phyloP scores from a whole-genome alignment of 2,113 vertebrate species.

The Amblyornis subalaris region DNA sequence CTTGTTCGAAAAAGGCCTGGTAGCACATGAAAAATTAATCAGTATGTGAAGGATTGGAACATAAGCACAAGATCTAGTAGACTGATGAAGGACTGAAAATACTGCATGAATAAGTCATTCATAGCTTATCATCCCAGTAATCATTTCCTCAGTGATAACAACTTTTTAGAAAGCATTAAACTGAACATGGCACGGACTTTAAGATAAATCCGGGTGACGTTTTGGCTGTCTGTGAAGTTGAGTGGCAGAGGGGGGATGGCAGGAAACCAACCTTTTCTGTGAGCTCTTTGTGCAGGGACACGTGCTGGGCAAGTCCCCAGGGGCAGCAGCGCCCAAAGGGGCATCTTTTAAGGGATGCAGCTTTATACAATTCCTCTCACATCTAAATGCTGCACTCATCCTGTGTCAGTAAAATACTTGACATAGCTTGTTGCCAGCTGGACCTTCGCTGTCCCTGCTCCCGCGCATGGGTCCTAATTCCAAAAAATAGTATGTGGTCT shows the following conservation, averaged over 20 bases:
- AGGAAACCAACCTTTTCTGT: neutral
- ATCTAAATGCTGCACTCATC: neutral
- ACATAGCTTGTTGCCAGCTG: neutral
- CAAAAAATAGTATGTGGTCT: conserved; percentile 21
- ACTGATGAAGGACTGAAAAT: neutral
- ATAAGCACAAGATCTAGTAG: neutral
- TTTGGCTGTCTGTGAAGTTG: neutral
- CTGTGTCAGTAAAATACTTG: neutral
- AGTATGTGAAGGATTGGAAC: neutral
- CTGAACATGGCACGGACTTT: neutral
- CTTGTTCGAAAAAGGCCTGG: conserved; percentile 23
- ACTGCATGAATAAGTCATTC: conserved; percentile 45
- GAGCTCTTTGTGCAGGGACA: neutral
- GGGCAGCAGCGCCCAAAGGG: neutral
- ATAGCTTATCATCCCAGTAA: conserved; percentile 39
- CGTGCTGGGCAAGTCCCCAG: neutral
- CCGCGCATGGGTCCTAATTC: neutral
- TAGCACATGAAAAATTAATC: conserved; percentile 20
- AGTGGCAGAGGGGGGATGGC: neutral
- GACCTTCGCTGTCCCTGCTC: neutral
- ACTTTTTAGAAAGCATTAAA: conserved; percentile 29
- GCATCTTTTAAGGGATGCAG: neutral
- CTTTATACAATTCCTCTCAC: neutral
- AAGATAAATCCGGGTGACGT: neutral
- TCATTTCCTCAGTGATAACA: conserved; percentile 15